Evolutionary conservation across 1,140 invertebrate genomes (phyloP).

Genomic region (Drosophila burlai): DNA sequence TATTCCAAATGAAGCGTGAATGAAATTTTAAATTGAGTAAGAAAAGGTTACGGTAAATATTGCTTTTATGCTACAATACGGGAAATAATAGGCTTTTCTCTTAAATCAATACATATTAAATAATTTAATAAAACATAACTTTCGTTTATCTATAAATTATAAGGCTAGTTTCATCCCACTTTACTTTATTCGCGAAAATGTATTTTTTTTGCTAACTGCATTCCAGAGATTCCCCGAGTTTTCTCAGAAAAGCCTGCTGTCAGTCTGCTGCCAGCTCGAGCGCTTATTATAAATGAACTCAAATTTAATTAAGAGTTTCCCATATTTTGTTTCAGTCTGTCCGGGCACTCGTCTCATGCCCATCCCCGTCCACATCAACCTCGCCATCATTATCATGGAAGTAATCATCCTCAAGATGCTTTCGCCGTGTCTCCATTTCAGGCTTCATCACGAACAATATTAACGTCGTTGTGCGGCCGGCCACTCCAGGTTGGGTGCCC

Average conservation of each 20-base stretch:
- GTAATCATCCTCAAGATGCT: slow-evolving; percentile 31
- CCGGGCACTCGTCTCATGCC: slow-evolving; percentile 42
- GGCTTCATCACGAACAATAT: slow-evolving; percentile 76
- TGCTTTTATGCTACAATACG: background rate
- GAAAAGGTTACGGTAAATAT: background rate
- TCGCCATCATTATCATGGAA: slow-evolving; percentile 12
- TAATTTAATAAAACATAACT: background rate
- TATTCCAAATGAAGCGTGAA: slow-evolving; percentile 8
- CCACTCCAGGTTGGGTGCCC: slow-evolving; percentile 46
- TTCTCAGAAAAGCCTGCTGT: slow-evolving; percentile 31
- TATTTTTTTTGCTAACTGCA: slow-evolving; percentile 1
- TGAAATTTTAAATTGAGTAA: slow-evolving; percentile 1
- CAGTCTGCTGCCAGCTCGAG: slow-evolving; percentile 31
- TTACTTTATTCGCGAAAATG: background rate
- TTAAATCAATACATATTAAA: background rate
- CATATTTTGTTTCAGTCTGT: slow-evolving; percentile 70
- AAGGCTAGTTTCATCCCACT: background rate
- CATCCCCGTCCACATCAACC: slow-evolving; percentile 17
- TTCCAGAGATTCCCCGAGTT: background rate
- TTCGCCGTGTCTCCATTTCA: slow-evolving; percentile 50
- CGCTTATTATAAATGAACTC: slow-evolving; percentile 77
- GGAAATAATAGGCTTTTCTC: background rate
- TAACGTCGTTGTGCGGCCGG: slow-evolving; percentile 64
- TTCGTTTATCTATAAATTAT: background rate
- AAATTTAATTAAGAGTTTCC: slow-evolving; percentile 78